A percentile compares a stretch with the other conserved stretches of the same genome.
Conservation (phyloP, 2,797 vertebrate genomes). For the Scyliorhinus canicula region DNA sequence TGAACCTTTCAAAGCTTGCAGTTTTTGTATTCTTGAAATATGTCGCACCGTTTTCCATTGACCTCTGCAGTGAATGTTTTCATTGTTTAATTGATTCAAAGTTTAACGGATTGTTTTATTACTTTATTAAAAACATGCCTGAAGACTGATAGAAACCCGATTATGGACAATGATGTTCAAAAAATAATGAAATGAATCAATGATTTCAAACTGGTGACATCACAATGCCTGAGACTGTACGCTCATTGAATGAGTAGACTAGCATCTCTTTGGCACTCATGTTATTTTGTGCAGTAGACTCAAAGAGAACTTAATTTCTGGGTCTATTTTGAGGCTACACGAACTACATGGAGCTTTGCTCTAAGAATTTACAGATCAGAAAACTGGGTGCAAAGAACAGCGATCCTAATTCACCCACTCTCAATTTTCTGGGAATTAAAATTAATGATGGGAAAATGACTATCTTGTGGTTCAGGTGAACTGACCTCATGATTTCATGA, state of each 20-base stretch:
- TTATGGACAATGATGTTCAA: background rate
- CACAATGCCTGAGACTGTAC: background rate
- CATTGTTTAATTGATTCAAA: no score
- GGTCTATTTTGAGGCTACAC: background rate
- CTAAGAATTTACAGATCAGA: background rate
- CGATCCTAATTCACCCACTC: background rate
- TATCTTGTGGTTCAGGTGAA: background rate
- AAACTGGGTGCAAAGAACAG: background rate
- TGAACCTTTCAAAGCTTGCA: background rate
- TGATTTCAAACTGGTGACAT: background rate
- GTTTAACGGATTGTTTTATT: background rate
- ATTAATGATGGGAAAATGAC: background rate
- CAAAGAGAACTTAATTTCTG: background rate
- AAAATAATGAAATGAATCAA: background rate
- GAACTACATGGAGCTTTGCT: background rate
- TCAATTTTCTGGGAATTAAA: background rate
- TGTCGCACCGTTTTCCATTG: background rate
- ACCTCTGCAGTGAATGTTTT: background rate
- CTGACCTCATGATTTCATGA: background rate
- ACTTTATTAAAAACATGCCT: background rate
- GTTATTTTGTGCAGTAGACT: background rate
- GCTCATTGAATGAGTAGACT: background rate
- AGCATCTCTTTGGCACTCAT: background rate
- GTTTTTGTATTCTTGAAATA: background rate
- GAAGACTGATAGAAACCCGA: background rate